Conservation (phyloP, 2,113 vertebrate genomes). For the Ctenodactylus gundi region DNA sequence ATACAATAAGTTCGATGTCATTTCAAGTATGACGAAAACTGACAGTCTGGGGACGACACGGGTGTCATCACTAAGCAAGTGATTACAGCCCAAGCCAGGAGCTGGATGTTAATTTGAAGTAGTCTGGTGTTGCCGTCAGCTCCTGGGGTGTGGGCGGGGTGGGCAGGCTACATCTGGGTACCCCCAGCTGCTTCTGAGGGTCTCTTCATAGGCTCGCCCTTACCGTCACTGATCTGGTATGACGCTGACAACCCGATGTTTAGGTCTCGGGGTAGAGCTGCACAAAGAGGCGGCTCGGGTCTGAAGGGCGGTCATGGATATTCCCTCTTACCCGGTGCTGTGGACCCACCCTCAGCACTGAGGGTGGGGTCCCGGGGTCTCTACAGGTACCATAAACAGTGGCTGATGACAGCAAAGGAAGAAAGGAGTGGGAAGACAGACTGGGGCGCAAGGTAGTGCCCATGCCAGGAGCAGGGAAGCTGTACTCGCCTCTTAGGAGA, state of each 20-base stretch:
- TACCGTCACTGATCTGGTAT: not conserved
- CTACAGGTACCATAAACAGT: not conserved
- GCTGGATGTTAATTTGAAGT: not conserved
- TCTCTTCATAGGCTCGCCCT: not conserved
- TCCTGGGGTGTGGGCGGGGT: not conserved
- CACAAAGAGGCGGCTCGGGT: no score
- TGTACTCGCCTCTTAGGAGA: not conserved
- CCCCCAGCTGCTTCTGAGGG: not conserved
- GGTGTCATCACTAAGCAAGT: not conserved
- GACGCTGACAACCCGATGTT: not conserved
- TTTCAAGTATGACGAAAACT: not conserved
- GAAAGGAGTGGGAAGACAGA: not conserved
- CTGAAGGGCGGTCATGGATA: not conserved
- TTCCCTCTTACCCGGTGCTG: not conserved
- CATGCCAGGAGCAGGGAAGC: not conserved
- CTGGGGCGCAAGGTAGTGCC: not conserved
- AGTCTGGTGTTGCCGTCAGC: not conserved
- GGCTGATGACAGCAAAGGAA: not conserved
- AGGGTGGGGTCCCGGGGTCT: rapidly evolving
- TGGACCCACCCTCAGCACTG: not conserved
- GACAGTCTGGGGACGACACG: not conserved
- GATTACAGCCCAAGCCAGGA: not conserved
- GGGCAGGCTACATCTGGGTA: not conserved
- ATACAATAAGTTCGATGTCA: not conserved
- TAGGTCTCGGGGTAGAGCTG: not conserved